Percentiles rank a stretch among this genome's conserved stretches.
These are phyloP conservation scores for Neopipo cinnamomea DNA, from an alignment of 2,113 vertebrate species.

Conservation along the genomic window DNA sequence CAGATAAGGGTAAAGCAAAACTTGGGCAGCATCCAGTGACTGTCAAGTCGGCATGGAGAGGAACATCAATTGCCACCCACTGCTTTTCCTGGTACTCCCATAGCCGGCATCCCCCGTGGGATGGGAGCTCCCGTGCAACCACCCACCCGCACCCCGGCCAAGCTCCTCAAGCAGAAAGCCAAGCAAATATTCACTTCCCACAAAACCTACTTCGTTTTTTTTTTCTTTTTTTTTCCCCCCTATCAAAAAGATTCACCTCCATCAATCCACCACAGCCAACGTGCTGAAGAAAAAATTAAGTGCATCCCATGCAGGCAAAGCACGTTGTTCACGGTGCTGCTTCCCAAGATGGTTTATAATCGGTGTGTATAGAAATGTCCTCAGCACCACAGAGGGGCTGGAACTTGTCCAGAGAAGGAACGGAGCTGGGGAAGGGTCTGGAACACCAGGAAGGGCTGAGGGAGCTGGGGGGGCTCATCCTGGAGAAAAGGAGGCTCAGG, in stretches of 20 bases:
- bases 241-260: not conserved
- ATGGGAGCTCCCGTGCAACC: not conserved
- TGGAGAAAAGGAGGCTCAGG: not conserved
- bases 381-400: not conserved
- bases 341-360: not conserved
- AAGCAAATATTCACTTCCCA: not conserved
- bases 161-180: not conserved
- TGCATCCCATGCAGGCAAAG: not conserved
- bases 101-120: not conserved
- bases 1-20: constrained; percentile 68
- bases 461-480: not conserved
- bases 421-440: not conserved
- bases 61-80: constrained; percentile 57
- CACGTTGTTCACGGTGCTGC: fast-evolving
- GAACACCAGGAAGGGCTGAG: not conserved
- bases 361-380: not conserved
- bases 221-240: not conserved
- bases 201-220: not conserved
- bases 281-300: not conserved
- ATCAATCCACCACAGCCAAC: not conserved
- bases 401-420: fast-evolving
- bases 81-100: not conserved
- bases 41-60: constrained; percentile 1
- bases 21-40: constrained; percentile 68
- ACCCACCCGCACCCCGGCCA: not conserved